phyloP scores from a whole-genome alignment of 2,888 invertebrate species.

The Alviniconcha strummeri region DNA sequence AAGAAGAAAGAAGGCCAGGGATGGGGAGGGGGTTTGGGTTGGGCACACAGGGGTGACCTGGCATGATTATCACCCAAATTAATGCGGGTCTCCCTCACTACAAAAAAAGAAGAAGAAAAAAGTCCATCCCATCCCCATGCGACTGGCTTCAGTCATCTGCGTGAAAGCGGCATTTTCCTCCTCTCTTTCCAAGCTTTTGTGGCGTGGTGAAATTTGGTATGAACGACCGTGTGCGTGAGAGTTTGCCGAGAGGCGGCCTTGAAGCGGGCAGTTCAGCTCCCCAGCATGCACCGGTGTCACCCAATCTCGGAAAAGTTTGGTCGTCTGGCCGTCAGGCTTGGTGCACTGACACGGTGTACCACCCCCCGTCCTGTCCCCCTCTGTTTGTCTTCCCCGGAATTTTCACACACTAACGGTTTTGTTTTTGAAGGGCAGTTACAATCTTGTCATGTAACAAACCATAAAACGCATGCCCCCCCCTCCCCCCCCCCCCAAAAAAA shows the following conservation, averaged over 20 bases:
- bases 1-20: neutral
- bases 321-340: too few relatives aligned
- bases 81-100: too few relatives aligned
- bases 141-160: constrained; percentile 1
- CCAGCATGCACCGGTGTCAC: constrained; percentile 23
- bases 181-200: neutral
- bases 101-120: too few relatives aligned
- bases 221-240: neutral
- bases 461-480: too few relatives aligned
- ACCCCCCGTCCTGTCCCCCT: too few relatives aligned
- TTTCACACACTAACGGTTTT: too few relatives aligned
- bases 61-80: too few relatives aligned
- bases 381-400: too few relatives aligned
- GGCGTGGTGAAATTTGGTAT: constrained; percentile 8
- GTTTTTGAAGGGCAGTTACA: too few relatives aligned
- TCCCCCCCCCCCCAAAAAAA: too few relatives aligned
- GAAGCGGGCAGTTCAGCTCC: constrained; percentile 1
- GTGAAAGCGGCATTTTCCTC: neutral
- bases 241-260: neutral
- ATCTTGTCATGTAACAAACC: too few relatives aligned
- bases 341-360: too few relatives aligned
- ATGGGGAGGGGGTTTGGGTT: neutral
- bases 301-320: neutral
- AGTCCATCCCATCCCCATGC: neutral
- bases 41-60: neutral